Evolutionary conservation across 2,113 vertebrate species (phyloP), one percentile per base, ranked within the genome.

Genomic region (Alces alces): DNA sequence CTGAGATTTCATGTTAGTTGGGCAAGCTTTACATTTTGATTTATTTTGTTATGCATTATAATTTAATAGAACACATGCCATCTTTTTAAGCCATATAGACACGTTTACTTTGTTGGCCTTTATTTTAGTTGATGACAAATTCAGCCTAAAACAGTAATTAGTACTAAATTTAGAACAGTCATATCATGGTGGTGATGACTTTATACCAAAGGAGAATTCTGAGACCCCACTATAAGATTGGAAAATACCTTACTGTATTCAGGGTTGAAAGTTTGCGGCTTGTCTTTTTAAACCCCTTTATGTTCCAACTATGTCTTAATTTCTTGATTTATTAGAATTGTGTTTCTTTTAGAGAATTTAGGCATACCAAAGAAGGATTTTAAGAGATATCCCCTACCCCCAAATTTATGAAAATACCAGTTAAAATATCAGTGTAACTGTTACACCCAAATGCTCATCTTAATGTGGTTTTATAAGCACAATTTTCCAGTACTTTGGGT

Each of bases 381-480:
- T 45, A 90, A 96, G 39, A 95, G 60, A 84, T 1, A 93, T 52
- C 70, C 23, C 7, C 30, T 97, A 78, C 3, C 39, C 47, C 84
- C 8, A 94, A 96, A 92, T 91, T 95, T 95, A 93, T 86, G 58
- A n/a, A 55, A 90, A 82, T 0, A 14, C 17, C 45, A 84, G 52
- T 91, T 91, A 96, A 92, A 92, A 84, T 91, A 95, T 89, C 76
- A 96, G 6, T 82, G 27, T 91, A 86, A 91, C 70, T 92, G 47
- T 36, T 86, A 91, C 89, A 45, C 23, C 43, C 36, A 80, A 93
- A 89, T 10, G 14, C 7, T 93, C 36, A 91, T 96, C 96, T 96
- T 89, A 96, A 95, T 89, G 55, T 91, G 39, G 54, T 64, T 97
- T 97, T 94, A 25, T 58, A 97, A 95, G 52, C 4, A 64, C 9